Base-by-base conservation (phyloP, 2,113 vertebrate genomes). In the human region DNA sequence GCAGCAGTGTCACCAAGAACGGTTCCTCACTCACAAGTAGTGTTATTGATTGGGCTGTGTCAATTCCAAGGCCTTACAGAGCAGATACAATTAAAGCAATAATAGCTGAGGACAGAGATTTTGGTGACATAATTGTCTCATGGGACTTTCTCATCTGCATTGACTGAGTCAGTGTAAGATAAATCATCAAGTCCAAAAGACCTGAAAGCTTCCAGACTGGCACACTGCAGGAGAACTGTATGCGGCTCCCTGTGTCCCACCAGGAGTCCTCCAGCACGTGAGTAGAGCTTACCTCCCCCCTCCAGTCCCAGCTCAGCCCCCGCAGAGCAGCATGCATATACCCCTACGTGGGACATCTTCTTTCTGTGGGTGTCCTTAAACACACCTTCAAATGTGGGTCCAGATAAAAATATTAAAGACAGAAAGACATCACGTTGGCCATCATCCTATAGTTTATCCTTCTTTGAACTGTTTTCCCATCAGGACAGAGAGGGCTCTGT, bases 41-140 rank as follows among this genome's bases (percentile, higher is more conserved):
- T 98, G 84, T 97, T 98, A 98, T 98, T 97, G 98, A 98, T 98
- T 97, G 97, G 96, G 91, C 97, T 95, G 93, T 98, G 97, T 98
- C 98, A 98, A 98, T 98, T 98, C 97, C 93, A 96, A 90, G 97
- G 95, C 96, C 98, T 97, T 92, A 27, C 81, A 95, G 92, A 97
- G 89, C 93, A 96, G 97, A 98, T 97, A 97, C 98, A 98, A 98
- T 98, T 98, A 98, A 89, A 96, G 97, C 95, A 97, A 66, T 95
- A 97, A 98, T 96, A 97, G 92, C 98, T 1, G 73, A 97, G 59
- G 6, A 98, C 96, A 98, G 84, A 97, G 96, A 45, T 94, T 92
- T 81, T 96, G 94, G 98, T 91, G 80, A 79, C 92, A 72, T 72
- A 89, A 59, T 22, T 40, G 52, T 61, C 96, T 96, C 94, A 5